A percentile compares a stretch with the other conserved stretches of the same genome.
Conservation (phyloP, 2,797 vertebrate species). For the Picus viridis region DNA sequence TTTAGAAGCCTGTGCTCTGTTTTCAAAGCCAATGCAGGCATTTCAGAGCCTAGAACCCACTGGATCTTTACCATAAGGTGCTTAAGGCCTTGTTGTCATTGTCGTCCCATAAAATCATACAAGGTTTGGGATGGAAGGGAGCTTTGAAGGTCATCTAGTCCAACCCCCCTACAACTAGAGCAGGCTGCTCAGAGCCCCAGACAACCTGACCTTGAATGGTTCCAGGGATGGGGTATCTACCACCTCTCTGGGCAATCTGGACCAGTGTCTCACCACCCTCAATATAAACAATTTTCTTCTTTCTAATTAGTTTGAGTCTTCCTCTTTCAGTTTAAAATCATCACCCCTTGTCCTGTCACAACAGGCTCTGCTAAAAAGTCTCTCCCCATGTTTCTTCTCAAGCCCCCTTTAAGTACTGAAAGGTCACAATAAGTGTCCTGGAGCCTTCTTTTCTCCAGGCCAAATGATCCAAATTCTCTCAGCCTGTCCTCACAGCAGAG, state of each 20-base stretch:
- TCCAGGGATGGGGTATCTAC: neutral
- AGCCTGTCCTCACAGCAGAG: neutral
- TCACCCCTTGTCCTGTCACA: neutral
- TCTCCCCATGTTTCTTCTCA: neutral
- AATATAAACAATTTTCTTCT: neutral
- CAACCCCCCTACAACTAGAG: neutral
- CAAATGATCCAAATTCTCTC: neutral
- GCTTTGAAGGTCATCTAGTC: neutral
- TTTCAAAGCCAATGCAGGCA: neutral
- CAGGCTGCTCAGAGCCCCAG: neutral
- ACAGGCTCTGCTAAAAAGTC: neutral
- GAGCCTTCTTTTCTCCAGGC: neutral
- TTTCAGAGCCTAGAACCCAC: neutral
- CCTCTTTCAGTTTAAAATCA: neutral
- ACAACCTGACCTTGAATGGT: neutral
- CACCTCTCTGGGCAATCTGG: neutral
- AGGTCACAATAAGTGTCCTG: neutral
- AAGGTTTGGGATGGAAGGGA: neutral
- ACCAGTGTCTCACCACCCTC: neutral
- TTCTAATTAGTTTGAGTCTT: neutral
- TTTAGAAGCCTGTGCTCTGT: neutral
- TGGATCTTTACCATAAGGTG: neutral
- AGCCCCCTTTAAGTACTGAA: neutral
- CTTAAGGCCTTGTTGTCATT: neutral
- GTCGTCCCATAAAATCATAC: neutral